Base-by-base conservation (phyloP, 1,140 invertebrate species). In the Samia ricini region DNA sequence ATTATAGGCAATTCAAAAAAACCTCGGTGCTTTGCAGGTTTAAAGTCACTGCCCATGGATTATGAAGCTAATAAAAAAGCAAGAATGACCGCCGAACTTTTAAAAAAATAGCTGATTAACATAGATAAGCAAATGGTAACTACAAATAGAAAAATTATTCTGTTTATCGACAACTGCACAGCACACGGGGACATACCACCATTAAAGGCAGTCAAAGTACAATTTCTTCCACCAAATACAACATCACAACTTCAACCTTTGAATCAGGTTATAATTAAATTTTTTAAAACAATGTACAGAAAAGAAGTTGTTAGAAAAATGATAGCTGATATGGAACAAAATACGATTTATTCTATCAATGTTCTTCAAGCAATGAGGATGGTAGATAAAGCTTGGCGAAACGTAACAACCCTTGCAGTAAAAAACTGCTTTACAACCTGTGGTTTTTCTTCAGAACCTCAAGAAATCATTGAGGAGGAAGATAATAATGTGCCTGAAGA, bases 101-200 rank as follows among this genome's bases (percentile, higher is more conserved):
- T 87, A 71, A 68, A 79, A 76, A 63, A 71, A 58, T 80, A 73
- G 74, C 64, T 90, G 19, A 60, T 67, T 61, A 75, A 77, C 24
- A 49, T 88, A 22, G 74, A 86, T 69, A 71, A 70, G 20, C 63
- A 76, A 61, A 77, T 83, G 69, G 56, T 63, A 51, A 74, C 24
- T 24, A 55, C 82, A 63, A 85, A 84, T 67, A 59, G 85, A 64
- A 87, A 91, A 74, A 89, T 90, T 61, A 60, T 91, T 7, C 63
- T 92, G 24, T 82, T 92, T 61, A 71, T 92, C 54, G 88, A 92
- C 66, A 92, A 91, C 68, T 91, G 83, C 72, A 64, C 83, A 54
- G 78, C 88, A 55, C 81, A 63, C 54, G 19, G 48, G 4, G 36
- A 49, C 10, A n/a, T 68, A 19, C 66, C 65, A 19, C 62, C 36